These are phyloP conservation scores for Pediacus dermestoides DNA, from an alignment of 2,888 invertebrate genomes.

Conservation along the genomic window DNA sequence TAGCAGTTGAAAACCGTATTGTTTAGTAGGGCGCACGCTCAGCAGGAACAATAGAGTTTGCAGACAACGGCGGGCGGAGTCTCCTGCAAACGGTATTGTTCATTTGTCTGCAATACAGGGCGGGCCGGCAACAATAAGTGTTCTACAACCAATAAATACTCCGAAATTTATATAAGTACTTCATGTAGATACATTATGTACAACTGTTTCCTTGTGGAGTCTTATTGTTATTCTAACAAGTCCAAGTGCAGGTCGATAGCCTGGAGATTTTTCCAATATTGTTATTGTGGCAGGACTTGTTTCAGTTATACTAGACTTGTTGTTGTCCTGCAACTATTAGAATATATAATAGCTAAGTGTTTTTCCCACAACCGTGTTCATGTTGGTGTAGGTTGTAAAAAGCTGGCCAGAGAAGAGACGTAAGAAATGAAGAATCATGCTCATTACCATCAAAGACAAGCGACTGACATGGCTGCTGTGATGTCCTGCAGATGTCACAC, in stretches of 20 bases:
- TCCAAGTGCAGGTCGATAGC: no score
- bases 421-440: constrained; percentile 34
- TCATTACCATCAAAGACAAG: constrained; percentile 35
- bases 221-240: no score
- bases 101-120: constrained; percentile 46
- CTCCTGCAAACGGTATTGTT: constrained; percentile 48
- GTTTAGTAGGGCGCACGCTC: constrained; percentile 48
- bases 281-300: no score
- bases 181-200: no score
- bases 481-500: constrained; percentile 32
- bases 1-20: constrained; percentile 46
- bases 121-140: constrained; percentile 32
- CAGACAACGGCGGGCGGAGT: constrained; percentile 49
- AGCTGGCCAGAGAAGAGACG: constrained; percentile 8
- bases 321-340: no score
- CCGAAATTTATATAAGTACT: constrained; percentile 21
- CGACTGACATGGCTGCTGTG: constrained; percentile 31
- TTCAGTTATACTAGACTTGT: no score
- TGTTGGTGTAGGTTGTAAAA: constrained; percentile 1
- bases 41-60: constrained; percentile 46
- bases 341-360: no score
- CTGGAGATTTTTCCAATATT: no score
- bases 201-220: no score
- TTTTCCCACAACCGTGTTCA: no score
- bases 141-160: constrained; percentile 35